These are phyloP conservation scores for Macrostomum lignano DNA, from an alignment of 1,140 invertebrate species.

Conservation along the genomic window DNA sequence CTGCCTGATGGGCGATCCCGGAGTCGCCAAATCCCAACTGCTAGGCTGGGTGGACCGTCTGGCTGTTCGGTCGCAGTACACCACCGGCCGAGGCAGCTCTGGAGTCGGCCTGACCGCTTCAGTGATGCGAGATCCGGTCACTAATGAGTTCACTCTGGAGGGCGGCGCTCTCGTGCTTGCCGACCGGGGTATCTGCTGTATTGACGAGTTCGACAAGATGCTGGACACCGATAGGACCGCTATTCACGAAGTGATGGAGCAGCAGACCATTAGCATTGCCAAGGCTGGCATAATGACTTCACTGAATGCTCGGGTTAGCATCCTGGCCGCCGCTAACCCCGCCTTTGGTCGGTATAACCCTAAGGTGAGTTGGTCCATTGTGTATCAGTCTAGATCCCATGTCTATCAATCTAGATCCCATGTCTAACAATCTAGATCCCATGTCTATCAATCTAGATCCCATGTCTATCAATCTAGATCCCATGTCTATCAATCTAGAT, in stretches of 20 bases:
- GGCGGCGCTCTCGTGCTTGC: constrained; percentile 89
- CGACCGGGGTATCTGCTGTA: constrained; percentile 86
- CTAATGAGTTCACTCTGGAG: constrained; percentile 83
- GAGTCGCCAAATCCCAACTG: constrained; percentile 90
- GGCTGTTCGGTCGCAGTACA: constrained; percentile 69
- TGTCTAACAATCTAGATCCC: no score
- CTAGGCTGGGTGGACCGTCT: constrained; percentile 74
- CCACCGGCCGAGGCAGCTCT: constrained; percentile 76
- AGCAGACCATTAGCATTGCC: constrained; percentile 95
- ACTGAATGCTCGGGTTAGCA: constrained; percentile 77
- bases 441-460: no score
- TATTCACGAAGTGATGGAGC: constrained; percentile 96
- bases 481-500: no score
- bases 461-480: no score
- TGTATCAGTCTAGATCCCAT: no score
- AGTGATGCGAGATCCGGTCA: constrained; percentile 82
- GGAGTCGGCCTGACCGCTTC: constrained; percentile 92
- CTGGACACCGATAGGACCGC: constrained; percentile 65
- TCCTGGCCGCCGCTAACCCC: constrained; percentile 91
- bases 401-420: no score
- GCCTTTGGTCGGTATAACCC: constrained; percentile 90
- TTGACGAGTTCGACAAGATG: constrained; percentile 99
- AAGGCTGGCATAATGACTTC: constrained; percentile 97
- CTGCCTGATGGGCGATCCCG: constrained; percentile 95
- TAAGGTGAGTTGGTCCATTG: no score